A percentile compares a stretch with the other conserved stretches of the same genome.
Conservation (phyloP, 2,888 invertebrate genomes). For the Elmis aenea region DNA sequence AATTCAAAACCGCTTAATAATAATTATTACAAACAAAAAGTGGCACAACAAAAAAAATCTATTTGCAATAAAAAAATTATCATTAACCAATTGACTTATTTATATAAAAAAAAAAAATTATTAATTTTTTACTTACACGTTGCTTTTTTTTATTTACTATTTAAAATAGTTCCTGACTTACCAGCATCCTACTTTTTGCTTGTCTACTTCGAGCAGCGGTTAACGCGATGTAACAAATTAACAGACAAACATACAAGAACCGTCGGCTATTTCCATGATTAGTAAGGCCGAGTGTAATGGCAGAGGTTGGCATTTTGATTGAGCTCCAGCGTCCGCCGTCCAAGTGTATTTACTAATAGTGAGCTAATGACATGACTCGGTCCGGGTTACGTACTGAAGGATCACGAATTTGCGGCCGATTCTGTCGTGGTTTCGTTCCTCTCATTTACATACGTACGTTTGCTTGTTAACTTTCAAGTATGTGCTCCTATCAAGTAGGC, state of each 20-base stretch:
- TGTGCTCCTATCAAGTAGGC: constrained; percentile 27
- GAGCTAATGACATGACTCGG: constrained; percentile 18
- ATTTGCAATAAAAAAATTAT: too few species aligned
- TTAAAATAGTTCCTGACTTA: too few species aligned
- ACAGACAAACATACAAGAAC: constrained; percentile 14
- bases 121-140: too few species aligned
- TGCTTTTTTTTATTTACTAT: too few species aligned
- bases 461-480: constrained; percentile 29
- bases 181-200: too few species aligned
- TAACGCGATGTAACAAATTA: too few species aligned
- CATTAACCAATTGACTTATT: too few species aligned
- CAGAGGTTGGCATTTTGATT: constrained; percentile 18
- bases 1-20: too few species aligned
- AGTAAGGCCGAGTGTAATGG: constrained; percentile 13
- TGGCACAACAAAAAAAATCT: too few species aligned
- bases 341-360: constrained; percentile 17
- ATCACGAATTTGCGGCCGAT: constrained; percentile 23
- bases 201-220: too few species aligned
- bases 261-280: constrained; percentile 12
- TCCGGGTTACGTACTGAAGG: constrained; percentile 12
- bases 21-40: too few species aligned
- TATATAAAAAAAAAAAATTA: too few species aligned
- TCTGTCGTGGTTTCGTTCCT: constrained; percentile 21
- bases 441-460: constrained; percentile 29
- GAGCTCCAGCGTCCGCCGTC: constrained; percentile 16